Evolutionary conservation across 1,140 invertebrate species (phyloP), one percentile per base, ranked within the genome.

Genomic region (Helicoverpa armigera): DNA sequence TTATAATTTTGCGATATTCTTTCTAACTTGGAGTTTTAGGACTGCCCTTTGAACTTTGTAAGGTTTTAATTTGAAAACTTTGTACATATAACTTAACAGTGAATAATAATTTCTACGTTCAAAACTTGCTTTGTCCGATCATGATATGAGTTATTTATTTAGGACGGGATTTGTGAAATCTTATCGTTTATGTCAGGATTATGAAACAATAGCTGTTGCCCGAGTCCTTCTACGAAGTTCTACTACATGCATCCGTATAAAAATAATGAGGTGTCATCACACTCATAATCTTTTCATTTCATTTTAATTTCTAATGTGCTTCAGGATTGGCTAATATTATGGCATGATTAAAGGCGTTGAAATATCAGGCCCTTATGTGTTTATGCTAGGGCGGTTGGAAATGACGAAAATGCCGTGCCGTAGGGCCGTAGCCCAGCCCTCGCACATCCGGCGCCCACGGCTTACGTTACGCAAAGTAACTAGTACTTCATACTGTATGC

Each of bases 361-460:
- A 54, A 72, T 18, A 23, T 14, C 50, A 72, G 29, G 69, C 69
- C 69, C 69, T 72, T 72, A 72, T 72, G 50, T 54, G 69, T 23
- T 23, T 51, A 13, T 43, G 54, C 31, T 50, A 67, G 43, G 61
- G 76, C 74, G 4, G 16, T 58, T 63, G 76, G 48, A 77, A 82
- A 83, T 83, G 80, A 67, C 79, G 61, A 74, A 86, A 86, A 79
- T 74, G 65, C 18, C 16, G 51, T 53, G 53, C 67, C 67, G 53
- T 70, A 58, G 70, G 53, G 50, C 54, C 35, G 65, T 53, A 67
- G 58, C 72, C 23, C 53, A 65, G 77, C 87, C 87, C 86, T 83
- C 88, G 83, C 80, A 61, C 76, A 79, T 89, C 85, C 87, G 87
- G 83, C 87, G 82, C 87, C 89, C 81, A 88, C 70, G 54, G 10